Conservation (phyloP, 2,888 invertebrate genomes). For the Heliconius erato region DNA sequence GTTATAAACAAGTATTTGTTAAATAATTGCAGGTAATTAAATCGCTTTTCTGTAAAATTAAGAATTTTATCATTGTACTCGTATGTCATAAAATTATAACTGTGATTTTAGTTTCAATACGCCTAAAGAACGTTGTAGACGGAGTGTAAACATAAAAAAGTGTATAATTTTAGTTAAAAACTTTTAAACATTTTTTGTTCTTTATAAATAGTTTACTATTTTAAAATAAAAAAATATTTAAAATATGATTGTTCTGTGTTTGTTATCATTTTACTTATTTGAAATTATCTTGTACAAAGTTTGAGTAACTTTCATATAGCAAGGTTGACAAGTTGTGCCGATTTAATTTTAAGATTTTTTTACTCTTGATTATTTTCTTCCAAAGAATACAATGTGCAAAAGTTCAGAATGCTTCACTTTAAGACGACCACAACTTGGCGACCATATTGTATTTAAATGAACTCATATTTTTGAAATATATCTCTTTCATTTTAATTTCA, state of each 20-base stretch:
- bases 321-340: not conserved
- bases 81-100: constrained; percentile 15
- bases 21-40: constrained; percentile 9
- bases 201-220: too few species aligned
- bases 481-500: not conserved
- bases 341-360: too few species aligned
- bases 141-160: not conserved
- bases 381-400: not conserved
- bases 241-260: too few species aligned
- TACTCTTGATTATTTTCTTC: too few species aligned
- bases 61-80: not conserved
- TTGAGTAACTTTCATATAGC: not conserved
- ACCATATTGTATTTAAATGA: not conserved
- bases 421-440: not conserved
- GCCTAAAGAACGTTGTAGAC: not conserved
- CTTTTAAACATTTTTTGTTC: too few species aligned
- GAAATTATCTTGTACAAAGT: too few species aligned
- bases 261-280: too few species aligned
- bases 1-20: not conserved
- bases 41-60: not conserved
- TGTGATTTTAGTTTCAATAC: constrained; percentile 33
- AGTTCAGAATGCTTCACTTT: not conserved
- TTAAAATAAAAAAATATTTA: too few species aligned
- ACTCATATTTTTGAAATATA: too few species aligned
- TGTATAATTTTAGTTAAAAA: too few species aligned